phyloP scores from a whole-genome alignment of 2,888 invertebrate species.

The Macaria liturata region DNA sequence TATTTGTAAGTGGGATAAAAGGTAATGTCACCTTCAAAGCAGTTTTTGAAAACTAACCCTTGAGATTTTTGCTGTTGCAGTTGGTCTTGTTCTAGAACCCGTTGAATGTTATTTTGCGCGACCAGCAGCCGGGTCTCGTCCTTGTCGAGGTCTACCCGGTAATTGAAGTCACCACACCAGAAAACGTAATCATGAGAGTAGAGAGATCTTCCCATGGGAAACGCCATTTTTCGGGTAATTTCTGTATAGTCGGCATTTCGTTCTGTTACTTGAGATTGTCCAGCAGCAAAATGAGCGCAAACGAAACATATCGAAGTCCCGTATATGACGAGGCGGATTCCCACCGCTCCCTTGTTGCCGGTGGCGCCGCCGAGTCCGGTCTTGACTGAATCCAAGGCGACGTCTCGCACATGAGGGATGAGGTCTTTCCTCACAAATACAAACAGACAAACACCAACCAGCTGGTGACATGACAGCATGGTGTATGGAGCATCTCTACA shows the following conservation, averaged over 20 bases:
- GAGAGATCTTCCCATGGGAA: constrained; percentile 95
- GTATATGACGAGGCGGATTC: constrained; percentile 94
- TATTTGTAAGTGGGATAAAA: constrained; percentile 99
- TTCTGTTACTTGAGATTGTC: constrained; percentile 97
- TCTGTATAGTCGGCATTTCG: constrained; percentile 98
- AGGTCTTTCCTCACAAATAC: constrained; percentile 95
- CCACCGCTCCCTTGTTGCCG: constrained; percentile 98
- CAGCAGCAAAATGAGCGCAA: constrained; percentile 99
- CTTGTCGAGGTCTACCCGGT: constrained; percentile 97
- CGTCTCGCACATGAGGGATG: constrained; percentile 94
- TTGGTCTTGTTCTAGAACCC: constrained; percentile 94
- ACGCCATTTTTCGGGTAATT: constrained; percentile 94
- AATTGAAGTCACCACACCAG: constrained; percentile 99
- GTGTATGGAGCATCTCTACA: constrained; percentile 95
- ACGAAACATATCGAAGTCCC: constrained; percentile 98
- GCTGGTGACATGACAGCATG: constrained; percentile 95
- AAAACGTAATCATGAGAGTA: constrained; percentile 99
- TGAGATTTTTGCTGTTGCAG: constrained; percentile 90
- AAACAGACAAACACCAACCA: constrained; percentile 98
- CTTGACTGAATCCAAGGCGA: constrained; percentile 97
- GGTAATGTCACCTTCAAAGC: constrained; percentile 94
- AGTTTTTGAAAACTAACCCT: constrained; percentile 95
- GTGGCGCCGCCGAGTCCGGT: constrained; percentile 99
- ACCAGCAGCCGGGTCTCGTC: constrained; percentile 95
- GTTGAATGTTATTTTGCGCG: constrained; percentile 87